Base-by-base conservation (phyloP, 2,797 vertebrate genomes). In the Thripadectes ignobilis region DNA sequence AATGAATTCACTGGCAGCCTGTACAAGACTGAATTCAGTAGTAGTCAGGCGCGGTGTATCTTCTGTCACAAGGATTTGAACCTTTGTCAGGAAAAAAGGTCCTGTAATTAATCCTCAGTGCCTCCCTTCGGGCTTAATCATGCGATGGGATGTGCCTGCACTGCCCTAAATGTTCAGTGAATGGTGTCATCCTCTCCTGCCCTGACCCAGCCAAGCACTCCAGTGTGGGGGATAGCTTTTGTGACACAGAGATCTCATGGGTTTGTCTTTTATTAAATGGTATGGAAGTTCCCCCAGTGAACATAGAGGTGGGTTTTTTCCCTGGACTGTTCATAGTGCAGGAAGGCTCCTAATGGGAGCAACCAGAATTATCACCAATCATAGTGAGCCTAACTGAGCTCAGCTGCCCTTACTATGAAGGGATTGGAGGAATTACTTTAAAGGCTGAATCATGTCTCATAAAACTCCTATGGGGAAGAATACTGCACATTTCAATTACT, bases 141-240 rank as follows among this genome's bases (percentile, higher is more conserved):
- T 59, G 76, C 6, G 1, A 36, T 69, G 52, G 63, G 55, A 49
- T 63, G 19, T 86, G 63, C 32, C 55, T 52, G 1, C 41, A 5
- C 41, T 88, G 96, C 51, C 91, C 92, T 94, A 49, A 93, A 96
- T 89, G 69, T 59, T 84, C 88, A 74, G 36, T 84, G 88, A 90
- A 76, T 66, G 58, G 58, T 66, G 65, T 69, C 59, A 85, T 38
- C 49, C 15, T 61, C 75, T 89, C 65, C 38, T 94, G 51, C 55
- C n/a, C 55, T 62, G 78, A 69, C 58, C 85, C 62, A 95, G 26
- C 23, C 41, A 78, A 49, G 58, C 1, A 2, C 62, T 65, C 54
- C 7, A 79, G 38, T 0, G 0, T 27, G 26, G 19, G 30, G 17
- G 30, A 36, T 58, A 13, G 36, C 39, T 83, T 75, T 43, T 34